Conservation (phyloP, 2,888 invertebrate genomes). For the Euclidia mi region DNA sequence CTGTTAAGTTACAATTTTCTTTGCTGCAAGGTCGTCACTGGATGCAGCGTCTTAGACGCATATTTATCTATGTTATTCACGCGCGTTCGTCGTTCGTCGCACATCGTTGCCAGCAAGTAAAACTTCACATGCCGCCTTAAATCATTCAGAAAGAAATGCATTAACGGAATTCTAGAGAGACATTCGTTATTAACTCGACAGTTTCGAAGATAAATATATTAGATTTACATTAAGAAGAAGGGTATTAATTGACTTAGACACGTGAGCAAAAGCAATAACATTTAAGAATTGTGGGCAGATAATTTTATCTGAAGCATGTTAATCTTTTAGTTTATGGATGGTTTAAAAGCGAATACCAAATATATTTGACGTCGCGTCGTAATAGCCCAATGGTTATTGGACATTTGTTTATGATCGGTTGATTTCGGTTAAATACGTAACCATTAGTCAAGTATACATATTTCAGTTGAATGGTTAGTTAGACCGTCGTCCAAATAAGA, state of each 20-base stretch:
- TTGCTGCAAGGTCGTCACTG: no score
- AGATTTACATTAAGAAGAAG: no score
- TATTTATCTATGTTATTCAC: constrained; percentile 19
- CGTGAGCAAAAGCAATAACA: constrained; percentile 6
- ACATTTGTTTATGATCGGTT: no score
- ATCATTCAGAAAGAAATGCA: constrained; percentile 40
- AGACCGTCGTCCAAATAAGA: no score
- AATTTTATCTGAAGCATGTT: background rate
- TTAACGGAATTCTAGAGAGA: constrained; percentile 26
- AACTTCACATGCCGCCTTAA: constrained; percentile 24
- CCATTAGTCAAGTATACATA: no score
- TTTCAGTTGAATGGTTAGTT: no score
- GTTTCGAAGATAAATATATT: no score
- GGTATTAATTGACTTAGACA: background rate
- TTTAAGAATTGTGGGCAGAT: background rate
- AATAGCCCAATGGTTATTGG: no score
- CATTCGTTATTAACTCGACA: constrained; percentile 8
- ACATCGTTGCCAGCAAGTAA: constrained; percentile 12
- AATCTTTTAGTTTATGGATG: constrained; percentile 2
- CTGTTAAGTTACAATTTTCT: no score
- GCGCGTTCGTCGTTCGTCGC: constrained; percentile 1
- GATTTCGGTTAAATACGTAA: no score
- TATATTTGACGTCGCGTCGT: no score
- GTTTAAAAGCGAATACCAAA: background rate
- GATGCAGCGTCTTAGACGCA: no score